Conservation (phyloP, 1,140 invertebrate species). For the Trichogramma pretiosum region DNA sequence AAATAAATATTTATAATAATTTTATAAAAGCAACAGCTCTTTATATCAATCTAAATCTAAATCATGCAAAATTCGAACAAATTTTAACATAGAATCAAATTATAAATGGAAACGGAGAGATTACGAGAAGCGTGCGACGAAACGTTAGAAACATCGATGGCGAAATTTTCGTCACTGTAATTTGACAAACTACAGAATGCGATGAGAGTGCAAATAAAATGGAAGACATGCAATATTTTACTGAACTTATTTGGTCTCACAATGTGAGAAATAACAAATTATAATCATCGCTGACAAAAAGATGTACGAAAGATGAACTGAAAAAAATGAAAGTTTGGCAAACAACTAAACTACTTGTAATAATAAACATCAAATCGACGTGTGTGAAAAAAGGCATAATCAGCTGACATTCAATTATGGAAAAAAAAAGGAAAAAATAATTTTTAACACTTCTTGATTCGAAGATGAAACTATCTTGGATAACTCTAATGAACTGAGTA, state of each 20-base stretch:
- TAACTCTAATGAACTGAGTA: too few species aligned
- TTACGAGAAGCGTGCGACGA: conserved; percentile 10
- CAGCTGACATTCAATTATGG: too few species aligned
- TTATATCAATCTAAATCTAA: conserved; percentile 9
- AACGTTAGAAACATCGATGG: too few species aligned
- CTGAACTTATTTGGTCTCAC: too few species aligned
- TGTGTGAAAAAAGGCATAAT: too few species aligned
- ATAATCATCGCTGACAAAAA: conserved; percentile 7
- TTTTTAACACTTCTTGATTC: background rate
- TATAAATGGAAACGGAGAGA: conserved; percentile 14
- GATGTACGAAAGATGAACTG: background rate
- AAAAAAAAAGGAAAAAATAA: too few species aligned
- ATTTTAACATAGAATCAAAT: conserved; percentile 14
- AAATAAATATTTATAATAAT: conserved; percentile 4
- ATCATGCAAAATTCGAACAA: conserved; percentile 21
- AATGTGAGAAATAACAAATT: too few species aligned
- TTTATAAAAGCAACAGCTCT: conserved; percentile 3
- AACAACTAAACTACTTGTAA: conserved; percentile 14
- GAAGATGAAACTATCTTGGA: conserved; percentile 14
- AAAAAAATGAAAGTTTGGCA: conserved; percentile 1
- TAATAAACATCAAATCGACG: conserved; percentile 16
- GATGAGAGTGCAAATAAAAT: conserved; percentile 14
- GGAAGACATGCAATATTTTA: conserved; percentile 16
- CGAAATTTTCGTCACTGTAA: too few species aligned
- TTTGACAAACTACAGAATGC: conserved; percentile 13